Evolutionary conservation across 2,797 vertebrate species (phyloP).

Genomic region (Otus scops): DNA sequence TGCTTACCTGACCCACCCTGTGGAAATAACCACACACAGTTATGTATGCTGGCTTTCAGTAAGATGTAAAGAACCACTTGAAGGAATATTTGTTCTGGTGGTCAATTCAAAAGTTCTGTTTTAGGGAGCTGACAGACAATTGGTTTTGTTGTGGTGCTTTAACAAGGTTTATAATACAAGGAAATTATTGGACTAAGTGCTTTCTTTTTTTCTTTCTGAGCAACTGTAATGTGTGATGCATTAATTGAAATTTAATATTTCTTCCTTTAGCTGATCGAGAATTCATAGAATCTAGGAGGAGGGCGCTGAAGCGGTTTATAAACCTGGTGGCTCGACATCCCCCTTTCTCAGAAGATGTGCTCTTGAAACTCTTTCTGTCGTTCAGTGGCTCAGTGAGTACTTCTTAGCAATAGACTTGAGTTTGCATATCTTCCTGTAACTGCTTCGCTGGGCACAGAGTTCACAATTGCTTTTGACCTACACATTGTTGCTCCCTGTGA

Average conservation of each 20-base stretch:
- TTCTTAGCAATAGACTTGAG: not conserved
- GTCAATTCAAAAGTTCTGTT: not conserved
- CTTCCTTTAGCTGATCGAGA: slow-evolving; percentile 85
- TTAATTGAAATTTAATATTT: not conserved
- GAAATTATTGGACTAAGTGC: not conserved
- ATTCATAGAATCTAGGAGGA: slow-evolving; percentile 92
- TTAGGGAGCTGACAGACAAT: not conserved
- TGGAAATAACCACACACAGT: not conserved
- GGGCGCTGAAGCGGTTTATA: slow-evolving; percentile 88
- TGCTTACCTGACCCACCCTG: not conserved
- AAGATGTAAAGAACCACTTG: not conserved
- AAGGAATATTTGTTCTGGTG: not conserved
- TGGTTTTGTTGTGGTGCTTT: not conserved
- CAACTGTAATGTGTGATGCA: not conserved
- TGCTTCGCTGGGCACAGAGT: not conserved
- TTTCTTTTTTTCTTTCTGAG: not conserved
- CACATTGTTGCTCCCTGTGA: not conserved
- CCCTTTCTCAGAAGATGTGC: slow-evolving; percentile 89
- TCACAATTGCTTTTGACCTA: not conserved
- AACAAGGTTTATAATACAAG: not conserved
- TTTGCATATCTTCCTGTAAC: not conserved
- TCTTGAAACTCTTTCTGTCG: slow-evolving; percentile 91
- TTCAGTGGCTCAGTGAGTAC: slow-evolving; percentile 90
- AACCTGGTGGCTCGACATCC: slow-evolving; percentile 95
- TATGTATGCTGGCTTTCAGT: not conserved